A percentile compares a stretch with the other conserved stretches of the same genome.
Conservation (phyloP, 2,113 vertebrate genomes). For the Nyctibius bracteatus region DNA sequence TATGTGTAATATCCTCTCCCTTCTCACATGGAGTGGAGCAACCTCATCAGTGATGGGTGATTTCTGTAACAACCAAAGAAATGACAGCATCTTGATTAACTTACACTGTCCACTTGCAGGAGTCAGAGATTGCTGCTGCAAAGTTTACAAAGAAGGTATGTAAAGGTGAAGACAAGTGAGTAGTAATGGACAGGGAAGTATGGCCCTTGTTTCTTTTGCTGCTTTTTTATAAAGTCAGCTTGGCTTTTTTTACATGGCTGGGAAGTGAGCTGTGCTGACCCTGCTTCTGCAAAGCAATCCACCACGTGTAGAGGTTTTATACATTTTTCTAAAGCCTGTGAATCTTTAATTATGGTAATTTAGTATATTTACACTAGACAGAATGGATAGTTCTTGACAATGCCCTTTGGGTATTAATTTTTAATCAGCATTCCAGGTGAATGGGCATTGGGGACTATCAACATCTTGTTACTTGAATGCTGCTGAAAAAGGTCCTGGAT, state of each 20-base stretch:
- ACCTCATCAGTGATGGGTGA: neutral
- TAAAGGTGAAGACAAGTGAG: neutral
- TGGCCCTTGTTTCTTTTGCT: neutral
- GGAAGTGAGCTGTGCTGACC: neutral
- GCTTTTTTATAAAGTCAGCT: neutral
- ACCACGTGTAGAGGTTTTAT: neutral
- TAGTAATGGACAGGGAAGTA: neutral
- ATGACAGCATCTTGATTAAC: neutral
- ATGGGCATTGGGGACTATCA: neutral
- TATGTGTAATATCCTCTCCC: neutral
- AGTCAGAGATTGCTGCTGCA: slow-evolving; percentile 4
- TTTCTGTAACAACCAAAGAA: neutral
- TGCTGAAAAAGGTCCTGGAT: neutral
- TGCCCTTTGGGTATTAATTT: neutral
- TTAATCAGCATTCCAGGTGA: neutral
- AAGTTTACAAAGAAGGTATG: slow-evolving; percentile 71
- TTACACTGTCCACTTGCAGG: slow-evolving; percentile 47
- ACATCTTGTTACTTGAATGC: neutral
- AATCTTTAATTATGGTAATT: neutral
- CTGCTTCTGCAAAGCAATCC: neutral
- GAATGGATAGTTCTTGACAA: neutral
- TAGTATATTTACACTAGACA: neutral
- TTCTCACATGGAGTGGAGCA: neutral
- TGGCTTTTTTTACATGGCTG: neutral
- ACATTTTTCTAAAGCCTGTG: neutral